A percentile compares a stretch with the other conserved stretches of the same genome.
Evolutionary conservation across 2,888 invertebrate genomes (phyloP).

Genomic region (Drosophila mulleri): DNA sequence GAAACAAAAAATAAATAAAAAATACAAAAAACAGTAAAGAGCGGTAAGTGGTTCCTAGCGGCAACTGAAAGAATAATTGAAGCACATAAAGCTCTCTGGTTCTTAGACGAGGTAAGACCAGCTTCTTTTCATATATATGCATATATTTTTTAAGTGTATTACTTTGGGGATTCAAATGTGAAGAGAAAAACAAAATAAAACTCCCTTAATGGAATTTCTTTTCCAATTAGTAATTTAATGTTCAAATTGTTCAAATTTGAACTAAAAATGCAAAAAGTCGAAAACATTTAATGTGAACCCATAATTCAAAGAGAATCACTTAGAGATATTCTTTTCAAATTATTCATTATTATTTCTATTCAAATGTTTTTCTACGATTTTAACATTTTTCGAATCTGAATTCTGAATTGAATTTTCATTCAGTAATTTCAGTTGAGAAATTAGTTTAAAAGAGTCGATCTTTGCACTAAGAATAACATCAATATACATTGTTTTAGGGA

Average conservation of each 20-base stretch:
- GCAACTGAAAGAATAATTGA: constrained; percentile 9
- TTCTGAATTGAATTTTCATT: background rate
- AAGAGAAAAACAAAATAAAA: background rate
- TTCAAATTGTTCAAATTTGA: background rate
- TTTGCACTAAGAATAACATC: too few relatives aligned
- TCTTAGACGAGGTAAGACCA: constrained; percentile 2
- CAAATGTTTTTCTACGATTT: too few relatives aligned
- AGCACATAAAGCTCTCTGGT: constrained; percentile 4
- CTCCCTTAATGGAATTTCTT: background rate
- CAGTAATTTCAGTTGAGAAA: background rate
- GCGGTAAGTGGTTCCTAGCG: constrained; percentile 23
- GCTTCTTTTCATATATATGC: background rate
- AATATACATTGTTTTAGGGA: background rate
- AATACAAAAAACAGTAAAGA: constrained; percentile 11
- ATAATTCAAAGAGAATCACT: too few relatives aligned
- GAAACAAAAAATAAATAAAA: too few relatives aligned
- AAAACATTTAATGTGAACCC: too few relatives aligned
- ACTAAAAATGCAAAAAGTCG: too few relatives aligned
- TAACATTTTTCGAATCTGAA: too few relatives aligned
- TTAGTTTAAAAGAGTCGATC: background rate
- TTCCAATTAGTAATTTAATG: background rate
- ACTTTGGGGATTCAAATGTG: constrained; percentile 2
- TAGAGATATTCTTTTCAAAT: too few relatives aligned
- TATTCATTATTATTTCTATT: too few relatives aligned
- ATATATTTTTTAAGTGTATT: background rate